Conservation (phyloP, 2,113 vertebrate species). For the Chrysemys picta region DNA sequence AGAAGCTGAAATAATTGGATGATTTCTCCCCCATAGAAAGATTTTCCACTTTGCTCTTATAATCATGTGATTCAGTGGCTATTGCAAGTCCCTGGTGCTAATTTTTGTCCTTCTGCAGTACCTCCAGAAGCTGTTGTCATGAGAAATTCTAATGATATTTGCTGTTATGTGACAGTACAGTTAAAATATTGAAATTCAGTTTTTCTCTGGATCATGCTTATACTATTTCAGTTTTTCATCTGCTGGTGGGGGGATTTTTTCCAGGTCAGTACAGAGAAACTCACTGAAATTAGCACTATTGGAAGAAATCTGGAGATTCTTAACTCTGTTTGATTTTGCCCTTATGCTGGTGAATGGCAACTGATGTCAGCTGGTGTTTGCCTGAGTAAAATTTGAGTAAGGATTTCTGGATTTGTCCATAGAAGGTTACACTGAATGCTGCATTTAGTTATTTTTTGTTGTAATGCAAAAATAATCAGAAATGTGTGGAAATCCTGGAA, state of each 20-base stretch:
- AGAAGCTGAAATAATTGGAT: neutral
- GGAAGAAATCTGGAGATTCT: neutral
- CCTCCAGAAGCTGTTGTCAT: neutral
- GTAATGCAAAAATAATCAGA: neutral
- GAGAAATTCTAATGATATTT: neutral
- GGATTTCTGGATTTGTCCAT: neutral
- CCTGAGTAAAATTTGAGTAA: neutral
- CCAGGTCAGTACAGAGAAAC: constrained; percentile 20
- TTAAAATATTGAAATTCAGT: neutral
- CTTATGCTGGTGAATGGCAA: neutral
- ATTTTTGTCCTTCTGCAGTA: neutral
- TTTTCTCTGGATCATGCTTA: neutral
- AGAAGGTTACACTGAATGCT: neutral
- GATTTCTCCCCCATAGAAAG: neutral
- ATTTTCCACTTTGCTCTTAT: neutral
- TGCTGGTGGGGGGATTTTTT: neutral
- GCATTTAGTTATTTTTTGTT: neutral
- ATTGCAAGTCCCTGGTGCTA: neutral
- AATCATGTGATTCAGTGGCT: neutral
- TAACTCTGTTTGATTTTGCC: rapidly evolving
- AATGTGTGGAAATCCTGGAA: neutral
- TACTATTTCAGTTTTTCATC: neutral
- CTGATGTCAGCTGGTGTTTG: neutral
- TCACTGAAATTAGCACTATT: neutral
- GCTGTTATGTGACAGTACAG: neutral